Base-by-base conservation (phyloP, 1,140 invertebrate species). In the Steinernema khuongi region DNA sequence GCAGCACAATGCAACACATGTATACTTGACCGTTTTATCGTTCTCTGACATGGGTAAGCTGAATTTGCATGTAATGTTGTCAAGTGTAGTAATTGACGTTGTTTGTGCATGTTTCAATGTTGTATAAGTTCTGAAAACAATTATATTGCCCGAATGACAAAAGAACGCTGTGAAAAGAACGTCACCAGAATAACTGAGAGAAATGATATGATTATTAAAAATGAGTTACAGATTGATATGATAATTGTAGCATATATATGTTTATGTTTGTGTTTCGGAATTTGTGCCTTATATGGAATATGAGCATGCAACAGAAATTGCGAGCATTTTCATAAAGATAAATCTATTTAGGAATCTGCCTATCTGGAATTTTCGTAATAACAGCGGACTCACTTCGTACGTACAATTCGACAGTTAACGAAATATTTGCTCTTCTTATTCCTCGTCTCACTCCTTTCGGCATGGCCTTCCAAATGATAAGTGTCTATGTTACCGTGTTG, bases 341-440 rank as follows among this genome's bases (percentile, higher is more conserved):
- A n/a, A n/a, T n/a, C 36, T 11, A 7, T 41, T 41, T 41, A 60
- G 50, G 50, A n/a, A 60, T 60, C 50, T 60, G 50, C 50, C 50
- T 60, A 11, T 60, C 50, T 7, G 50, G 50, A 2, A 22, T 60
- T 26, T 60, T 60, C 50, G 26, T 60, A 14, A 60, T 60, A 14
- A 60, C 50, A 2, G 50, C 50, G 50, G 50, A 60, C 50, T 60
- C 50, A 4, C 50, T 60, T 4, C 50, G 50, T 22, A 4, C 50
- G 2, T 60, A 60, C 50, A 60, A 22, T 60, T 22, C 11, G 4
- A 7, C 26, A 22, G 50, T 60, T 22, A 60, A 60, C 50, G 50
- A 60, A 22, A 26, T 60, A 7, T 60, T 60, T 22, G 50, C 50
- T 26, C 22, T 60, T 14, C 22, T 60, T 4, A 60, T 60, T 4